These are phyloP conservation scores for Pandion haliaetus DNA, from an alignment of 2,113 vertebrate genomes.

Conservation along the genomic window DNA sequence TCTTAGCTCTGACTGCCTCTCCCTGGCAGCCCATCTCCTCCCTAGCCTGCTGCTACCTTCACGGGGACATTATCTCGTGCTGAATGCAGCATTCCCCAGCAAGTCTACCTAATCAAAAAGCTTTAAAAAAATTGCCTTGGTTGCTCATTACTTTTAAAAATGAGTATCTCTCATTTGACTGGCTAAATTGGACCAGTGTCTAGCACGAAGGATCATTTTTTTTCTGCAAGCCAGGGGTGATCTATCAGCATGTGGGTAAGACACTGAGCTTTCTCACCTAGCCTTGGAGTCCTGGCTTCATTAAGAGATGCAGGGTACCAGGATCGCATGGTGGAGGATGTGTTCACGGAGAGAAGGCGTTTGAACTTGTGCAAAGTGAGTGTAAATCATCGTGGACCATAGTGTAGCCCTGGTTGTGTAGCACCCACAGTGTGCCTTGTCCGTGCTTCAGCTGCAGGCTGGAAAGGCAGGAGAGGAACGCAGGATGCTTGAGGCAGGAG, in stretches of 20 bases:
- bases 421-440: background rate
- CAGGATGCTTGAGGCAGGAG: background rate
- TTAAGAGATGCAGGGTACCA: background rate
- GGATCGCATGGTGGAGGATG: background rate
- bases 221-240: background rate
- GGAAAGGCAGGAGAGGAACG: background rate
- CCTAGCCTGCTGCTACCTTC: background rate
- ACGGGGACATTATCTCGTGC: fast-evolving
- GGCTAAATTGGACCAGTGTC: background rate
- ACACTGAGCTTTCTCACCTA: background rate
- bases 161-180: background rate
- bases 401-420: background rate
- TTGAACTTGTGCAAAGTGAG: background rate
- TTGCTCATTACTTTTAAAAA: background rate
- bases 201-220: background rate
- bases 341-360: background rate
- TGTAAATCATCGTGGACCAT: fast-evolving
- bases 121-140: background rate
- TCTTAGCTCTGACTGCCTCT: background rate
- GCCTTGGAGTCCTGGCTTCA: background rate
- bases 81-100: background rate
- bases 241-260: background rate
- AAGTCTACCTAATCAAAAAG: background rate
- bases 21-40: background rate
- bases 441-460: background rate